Percentiles rank a stretch among this genome's conserved stretches.
phyloP scores from a whole-genome alignment of 2,888 invertebrate species.

The Prosapia bicincta region DNA sequence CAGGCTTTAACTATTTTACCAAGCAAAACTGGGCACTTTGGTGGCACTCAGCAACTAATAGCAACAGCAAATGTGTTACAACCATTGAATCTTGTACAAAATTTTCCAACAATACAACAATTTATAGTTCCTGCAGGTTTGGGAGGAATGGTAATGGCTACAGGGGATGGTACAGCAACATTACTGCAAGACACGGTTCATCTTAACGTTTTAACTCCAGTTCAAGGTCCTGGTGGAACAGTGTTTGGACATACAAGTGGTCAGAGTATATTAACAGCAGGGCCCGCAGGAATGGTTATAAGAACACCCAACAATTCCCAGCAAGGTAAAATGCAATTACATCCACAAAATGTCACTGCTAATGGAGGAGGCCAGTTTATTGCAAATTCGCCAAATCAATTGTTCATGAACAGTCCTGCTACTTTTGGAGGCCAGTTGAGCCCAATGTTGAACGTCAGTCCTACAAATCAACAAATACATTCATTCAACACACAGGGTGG shows the following conservation, averaged over 20 bases:
- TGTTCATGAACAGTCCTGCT: constrained; percentile 38
- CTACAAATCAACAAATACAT: constrained; percentile 55
- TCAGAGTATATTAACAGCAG: constrained; percentile 62
- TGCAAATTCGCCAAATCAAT: constrained; percentile 39
- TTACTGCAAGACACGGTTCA: constrained; percentile 64
- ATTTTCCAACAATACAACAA: constrained; percentile 77
- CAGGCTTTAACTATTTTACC: constrained; percentile 75
- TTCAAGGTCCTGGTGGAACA: constrained; percentile 51
- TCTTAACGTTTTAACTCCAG: constrained; percentile 65
- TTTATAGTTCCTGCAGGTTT: constrained; percentile 79
- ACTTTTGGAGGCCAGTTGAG: constrained; percentile 49
- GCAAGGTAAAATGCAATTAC: constrained; percentile 33
- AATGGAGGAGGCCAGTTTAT: constrained; percentile 53
- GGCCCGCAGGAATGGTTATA: constrained; percentile 73
- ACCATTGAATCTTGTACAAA: constrained; percentile 76
- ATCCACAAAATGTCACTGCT: constrained; percentile 43
- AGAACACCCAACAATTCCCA: constrained; percentile 60
- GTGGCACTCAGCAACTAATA: constrained; percentile 65
- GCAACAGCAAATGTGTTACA: constrained; percentile 58
- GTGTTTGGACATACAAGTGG: constrained; percentile 60
- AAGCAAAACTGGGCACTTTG: constrained; percentile 53
- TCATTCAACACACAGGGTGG: constrained; percentile 18
- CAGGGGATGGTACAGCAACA: constrained; percentile 67
- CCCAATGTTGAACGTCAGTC: constrained; percentile 71
- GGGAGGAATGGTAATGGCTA: constrained; percentile 79